phyloP scores from a whole-genome alignment of 2,888 invertebrate species.

The Mythimna albipuncta region DNA sequence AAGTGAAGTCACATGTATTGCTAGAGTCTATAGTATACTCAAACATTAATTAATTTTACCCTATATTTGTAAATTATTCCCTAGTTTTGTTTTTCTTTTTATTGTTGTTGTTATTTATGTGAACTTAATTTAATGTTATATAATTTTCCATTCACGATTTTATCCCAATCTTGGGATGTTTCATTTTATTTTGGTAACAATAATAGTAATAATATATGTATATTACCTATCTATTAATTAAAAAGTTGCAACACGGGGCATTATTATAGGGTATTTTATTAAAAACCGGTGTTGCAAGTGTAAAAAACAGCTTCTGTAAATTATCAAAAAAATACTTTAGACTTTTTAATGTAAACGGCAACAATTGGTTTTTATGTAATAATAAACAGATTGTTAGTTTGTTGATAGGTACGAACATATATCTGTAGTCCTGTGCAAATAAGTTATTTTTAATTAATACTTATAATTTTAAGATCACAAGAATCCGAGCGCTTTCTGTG shows the following conservation, averaged over 20 bases:
- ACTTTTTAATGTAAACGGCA: slow-evolving; percentile 9
- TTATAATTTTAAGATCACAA: slow-evolving; percentile 65
- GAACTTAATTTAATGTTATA: slow-evolving; percentile 63
- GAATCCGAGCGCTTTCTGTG: slow-evolving; percentile 72
- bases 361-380: slow-evolving; percentile 63
- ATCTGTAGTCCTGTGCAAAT: slow-evolving; percentile 65
- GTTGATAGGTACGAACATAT: slow-evolving; percentile 58
- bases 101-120: slow-evolving; percentile 83
- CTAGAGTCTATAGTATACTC: slow-evolving; percentile 41
- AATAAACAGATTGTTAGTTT: slow-evolving; percentile 75
- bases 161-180: slow-evolving; percentile 22
- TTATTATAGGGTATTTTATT: slow-evolving; percentile 25
- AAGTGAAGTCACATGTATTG: slow-evolving; percentile 35
- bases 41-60: slow-evolving; percentile 49
- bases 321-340: background rate
- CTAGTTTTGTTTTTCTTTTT: slow-evolving; percentile 69
- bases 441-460: slow-evolving; percentile 73
- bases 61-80: slow-evolving; percentile 43
- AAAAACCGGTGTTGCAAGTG: slow-evolving; percentile 39
- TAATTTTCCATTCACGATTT: slow-evolving; percentile 46
- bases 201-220: slow-evolving; percentile 3
- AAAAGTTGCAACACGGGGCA: slow-evolving; percentile 27
- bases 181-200: background rate
- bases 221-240: background rate
- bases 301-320: slow-evolving; percentile 7